These are phyloP conservation scores for Fragum whitleyi DNA, from an alignment of 2,888 invertebrate genomes.

Conservation along the genomic window DNA sequence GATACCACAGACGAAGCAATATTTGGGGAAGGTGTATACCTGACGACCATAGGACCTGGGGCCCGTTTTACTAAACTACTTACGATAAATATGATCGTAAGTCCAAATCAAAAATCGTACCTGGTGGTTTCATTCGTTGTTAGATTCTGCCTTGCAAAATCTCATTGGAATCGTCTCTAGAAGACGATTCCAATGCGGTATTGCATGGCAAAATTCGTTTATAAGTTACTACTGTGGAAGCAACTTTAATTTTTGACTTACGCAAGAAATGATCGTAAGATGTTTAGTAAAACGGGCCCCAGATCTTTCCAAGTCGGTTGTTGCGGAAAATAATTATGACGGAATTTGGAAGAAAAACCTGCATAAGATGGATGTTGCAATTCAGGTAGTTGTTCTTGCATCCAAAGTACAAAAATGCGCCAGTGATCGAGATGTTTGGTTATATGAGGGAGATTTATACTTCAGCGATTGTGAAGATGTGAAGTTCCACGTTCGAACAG, in stretches of 20 bases:
- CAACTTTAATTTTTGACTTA: too few species aligned
- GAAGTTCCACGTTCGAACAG: constrained; percentile 2
- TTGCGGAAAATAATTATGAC: constrained; percentile 24
- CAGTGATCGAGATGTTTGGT: neutral
- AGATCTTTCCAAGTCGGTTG: neutral
- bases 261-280: too few species aligned
- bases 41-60: constrained; percentile 22
- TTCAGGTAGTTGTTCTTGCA: neutral
- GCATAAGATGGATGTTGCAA: constrained; percentile 11
- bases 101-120: too few species aligned
- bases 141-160: too few species aligned
- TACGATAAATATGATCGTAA: too few species aligned
- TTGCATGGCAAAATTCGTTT: too few species aligned
- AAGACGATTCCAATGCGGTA: too few species aligned
- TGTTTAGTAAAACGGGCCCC: too few species aligned
- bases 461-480: neutral
- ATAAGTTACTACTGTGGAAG: too few species aligned
- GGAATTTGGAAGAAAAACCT: neutral
- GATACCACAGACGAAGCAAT: neutral
- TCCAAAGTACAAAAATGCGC: neutral
- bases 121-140: too few species aligned
- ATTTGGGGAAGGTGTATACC: constrained; percentile 17
- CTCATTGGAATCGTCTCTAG: too few species aligned
- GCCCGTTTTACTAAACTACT: too few species aligned
- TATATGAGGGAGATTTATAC: neutral